Evolutionary conservation across 2,113 vertebrate genomes (phyloP).

Genomic region (Gila orcuttii): DNA sequence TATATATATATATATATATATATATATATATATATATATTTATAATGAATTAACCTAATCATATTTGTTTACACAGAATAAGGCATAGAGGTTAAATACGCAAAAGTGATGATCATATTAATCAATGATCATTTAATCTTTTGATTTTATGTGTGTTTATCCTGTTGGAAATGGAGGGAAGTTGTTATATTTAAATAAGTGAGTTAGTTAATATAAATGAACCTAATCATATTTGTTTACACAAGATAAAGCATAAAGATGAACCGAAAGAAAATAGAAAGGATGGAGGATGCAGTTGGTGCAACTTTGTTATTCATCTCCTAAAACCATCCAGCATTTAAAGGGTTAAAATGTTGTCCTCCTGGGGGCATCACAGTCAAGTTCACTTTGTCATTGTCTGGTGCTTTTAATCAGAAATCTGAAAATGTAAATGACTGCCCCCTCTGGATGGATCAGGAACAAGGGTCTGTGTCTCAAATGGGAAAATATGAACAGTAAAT

Average conservation of each 20-base stretch:
- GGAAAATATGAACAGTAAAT: not conserved
- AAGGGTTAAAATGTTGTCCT: constrained; percentile 67
- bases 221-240: not conserved
- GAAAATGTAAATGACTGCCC: constrained; percentile 58
- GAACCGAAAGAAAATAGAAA: not conserved
- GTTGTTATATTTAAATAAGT: not conserved
- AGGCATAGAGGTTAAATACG: not conserved
- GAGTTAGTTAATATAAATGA: not conserved
- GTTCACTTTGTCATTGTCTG: constrained; percentile 60
- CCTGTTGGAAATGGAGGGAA: not conserved
- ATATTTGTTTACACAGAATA: not conserved
- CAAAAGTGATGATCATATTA: too few species aligned
- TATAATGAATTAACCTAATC: too few species aligned
- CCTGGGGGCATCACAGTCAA: constrained; percentile 57
- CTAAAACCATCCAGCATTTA: constrained; percentile 51
- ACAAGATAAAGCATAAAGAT: not conserved
- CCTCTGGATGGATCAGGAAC: constrained; percentile 56
- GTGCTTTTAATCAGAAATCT: not conserved
- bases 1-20: not conserved
- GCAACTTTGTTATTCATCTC: not conserved
- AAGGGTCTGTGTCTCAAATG: not conserved
- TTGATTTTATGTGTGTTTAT: too few species aligned
- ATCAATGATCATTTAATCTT: not conserved
- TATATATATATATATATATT: too few species aligned
- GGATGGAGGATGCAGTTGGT: not conserved